phyloP scores from a whole-genome alignment of 2,797 vertebrate genomes.

The Strix occidentalis region DNA sequence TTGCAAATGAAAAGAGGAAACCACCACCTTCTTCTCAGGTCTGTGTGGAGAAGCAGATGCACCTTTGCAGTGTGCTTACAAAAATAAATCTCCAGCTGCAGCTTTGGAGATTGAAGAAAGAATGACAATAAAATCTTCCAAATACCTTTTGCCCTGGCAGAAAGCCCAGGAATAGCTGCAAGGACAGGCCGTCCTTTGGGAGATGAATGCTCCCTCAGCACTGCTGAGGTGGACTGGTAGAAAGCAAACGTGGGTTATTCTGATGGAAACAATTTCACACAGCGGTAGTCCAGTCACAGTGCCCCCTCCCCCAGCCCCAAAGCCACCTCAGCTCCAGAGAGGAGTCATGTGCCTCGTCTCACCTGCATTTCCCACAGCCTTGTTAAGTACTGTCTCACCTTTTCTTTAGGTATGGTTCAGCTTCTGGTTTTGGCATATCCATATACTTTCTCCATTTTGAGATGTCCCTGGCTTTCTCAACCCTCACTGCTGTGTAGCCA shows the following conservation, averaged over 20 bases:
- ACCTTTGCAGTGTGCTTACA: neutral
- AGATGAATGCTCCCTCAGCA: neutral
- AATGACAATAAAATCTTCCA: neutral
- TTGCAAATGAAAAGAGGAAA: neutral
- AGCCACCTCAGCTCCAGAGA: neutral
- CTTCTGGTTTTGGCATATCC: neutral
- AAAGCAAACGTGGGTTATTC: neutral
- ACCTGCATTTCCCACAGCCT: neutral
- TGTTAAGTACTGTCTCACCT: neutral
- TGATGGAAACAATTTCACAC: neutral
- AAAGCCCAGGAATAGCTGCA: slow-evolving; percentile 44
- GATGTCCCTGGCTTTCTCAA: neutral
- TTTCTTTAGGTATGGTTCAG: neutral
- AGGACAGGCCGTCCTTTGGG: slow-evolving; percentile 38
- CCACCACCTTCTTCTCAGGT: neutral
- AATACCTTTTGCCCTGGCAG: slow-evolving; percentile 41
- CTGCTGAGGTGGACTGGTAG: neutral
- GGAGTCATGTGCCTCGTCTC: neutral
- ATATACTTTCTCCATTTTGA: neutral
- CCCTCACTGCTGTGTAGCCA: neutral
- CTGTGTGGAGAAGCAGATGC: neutral
- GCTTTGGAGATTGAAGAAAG: neutral
- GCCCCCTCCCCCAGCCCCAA: neutral
- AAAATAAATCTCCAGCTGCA: slow-evolving; percentile 30
- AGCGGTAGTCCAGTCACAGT: neutral